Base-by-base conservation (phyloP, 2,888 invertebrate genomes). In the Sinelater perroti region DNA sequence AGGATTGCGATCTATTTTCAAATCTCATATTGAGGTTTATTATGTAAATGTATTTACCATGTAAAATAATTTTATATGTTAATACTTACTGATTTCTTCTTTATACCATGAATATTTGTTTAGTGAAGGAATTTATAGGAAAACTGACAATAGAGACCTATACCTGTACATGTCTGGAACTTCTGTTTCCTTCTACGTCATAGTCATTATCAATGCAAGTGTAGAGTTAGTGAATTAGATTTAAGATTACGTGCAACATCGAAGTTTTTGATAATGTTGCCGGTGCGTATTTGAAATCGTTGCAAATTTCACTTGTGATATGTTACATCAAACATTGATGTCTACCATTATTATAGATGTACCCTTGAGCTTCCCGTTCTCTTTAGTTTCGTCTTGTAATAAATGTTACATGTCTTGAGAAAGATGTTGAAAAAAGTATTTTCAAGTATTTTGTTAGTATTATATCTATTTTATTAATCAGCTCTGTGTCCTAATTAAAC, bases 401-500 rank as follows among this genome's bases (percentile, higher is more conserved):
- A 53, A 53, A 55, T 55, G 42, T 55, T 49, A 49, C 51, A 46
- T 49, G 46, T 59, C 73, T 75, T 73, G 74, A 72, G 74, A 75
- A n/a, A 77, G 74, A 75, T 74, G 75, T 75, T 75, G 74, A 76
- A 75, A 74, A 71, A 77, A 77, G 76, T 76, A 77, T 77, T 77
- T 75, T 69, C 72, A 74, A 72, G 75, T 75, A 75, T 75, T 76
- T 76, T 77, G 59, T 75, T 76, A 77, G 77, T 76, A 77, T 76
- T 76, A 75, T 67, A 62, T 57, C 61, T 64, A 64, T 64, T 62
- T 57, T 63, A 63, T 57, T 64, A 62, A 64, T 54, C 57, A 55
- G 57, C 55, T 62, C 47, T 60, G 60, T 63, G 61, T 61, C 63
- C 51, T 63, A 56, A 63, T 49, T 63, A 62, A 64, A 58, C 21